A percentile compares a stretch with the other conserved stretches of the same genome.
Evolutionary conservation across 2,888 invertebrate genomes (phyloP).

Genomic region (Philopedon plagiatum): DNA sequence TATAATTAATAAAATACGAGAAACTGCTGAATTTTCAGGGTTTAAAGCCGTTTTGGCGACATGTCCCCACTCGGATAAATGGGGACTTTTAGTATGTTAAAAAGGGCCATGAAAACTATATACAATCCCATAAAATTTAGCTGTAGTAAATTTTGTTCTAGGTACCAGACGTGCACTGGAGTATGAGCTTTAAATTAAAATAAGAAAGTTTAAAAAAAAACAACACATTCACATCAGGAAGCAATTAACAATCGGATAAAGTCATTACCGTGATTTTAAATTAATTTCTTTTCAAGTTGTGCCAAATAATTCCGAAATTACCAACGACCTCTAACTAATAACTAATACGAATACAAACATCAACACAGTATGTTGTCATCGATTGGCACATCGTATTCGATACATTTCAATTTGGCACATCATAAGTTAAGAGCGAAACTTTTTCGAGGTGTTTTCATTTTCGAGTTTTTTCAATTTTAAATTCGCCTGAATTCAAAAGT

Average conservation of each 20-base stretch:
- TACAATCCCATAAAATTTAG: too few relatives aligned
- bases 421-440: slow-evolving; percentile 1
- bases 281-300: background rate
- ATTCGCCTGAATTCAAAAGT: background rate
- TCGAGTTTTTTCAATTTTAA: slow-evolving; percentile 14
- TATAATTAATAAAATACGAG: too few relatives aligned
- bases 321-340: background rate
- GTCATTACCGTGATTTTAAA: background rate
- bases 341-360: slow-evolving; percentile 15
- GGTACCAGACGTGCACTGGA: too few relatives aligned
- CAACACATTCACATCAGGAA: background rate
- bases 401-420: slow-evolving; percentile 32
- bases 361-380: slow-evolving; percentile 24
- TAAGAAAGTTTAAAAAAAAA: too few relatives aligned
- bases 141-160: too few relatives aligned
- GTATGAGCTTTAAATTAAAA: too few relatives aligned
- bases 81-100: too few relatives aligned
- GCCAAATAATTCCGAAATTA: background rate
- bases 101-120: too few relatives aligned
- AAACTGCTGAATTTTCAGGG: too few relatives aligned
- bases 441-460: slow-evolving; percentile 24
- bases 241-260: background rate
- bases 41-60: too few relatives aligned
- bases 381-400: slow-evolving; percentile 22
- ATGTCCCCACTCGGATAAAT: too few relatives aligned